Evolutionary conservation across 1,140 invertebrate genomes (phyloP).

Genomic region (Homarus americanus): DNA sequence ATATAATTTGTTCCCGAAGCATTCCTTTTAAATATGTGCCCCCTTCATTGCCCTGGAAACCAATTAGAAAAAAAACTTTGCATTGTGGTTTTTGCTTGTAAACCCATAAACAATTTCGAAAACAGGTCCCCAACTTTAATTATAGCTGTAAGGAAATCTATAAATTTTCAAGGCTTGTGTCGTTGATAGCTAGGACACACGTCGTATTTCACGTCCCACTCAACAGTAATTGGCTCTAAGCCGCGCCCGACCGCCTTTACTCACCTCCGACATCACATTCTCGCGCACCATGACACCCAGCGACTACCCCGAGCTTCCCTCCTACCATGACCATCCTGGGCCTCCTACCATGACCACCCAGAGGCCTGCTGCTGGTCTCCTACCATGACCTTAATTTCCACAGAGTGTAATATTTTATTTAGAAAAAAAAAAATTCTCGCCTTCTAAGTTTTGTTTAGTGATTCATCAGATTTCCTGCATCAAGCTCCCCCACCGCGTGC

Average conservation of each 20-base stretch:
- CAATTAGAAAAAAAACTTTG: not conserved
- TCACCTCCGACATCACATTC: not conserved
- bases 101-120: not conserved
- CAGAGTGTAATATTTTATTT: too few relatives aligned
- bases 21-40: not conserved
- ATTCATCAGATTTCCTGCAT: too few relatives aligned
- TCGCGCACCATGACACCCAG: not conserved
- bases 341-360: not conserved
- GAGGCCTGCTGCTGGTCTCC: too few relatives aligned
- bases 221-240: conserved; percentile 6
- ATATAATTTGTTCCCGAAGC: not conserved
- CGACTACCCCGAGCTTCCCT: not conserved
- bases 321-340: not conserved
- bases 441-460: too few relatives aligned
- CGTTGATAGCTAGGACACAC: conserved; percentile 16
- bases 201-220: conserved; percentile 16
- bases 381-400: too few relatives aligned
- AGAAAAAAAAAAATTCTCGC: too few relatives aligned
- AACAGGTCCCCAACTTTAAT: not conserved
- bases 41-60: not conserved
- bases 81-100: not conserved
- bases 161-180: not conserved
- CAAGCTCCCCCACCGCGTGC: too few relatives aligned
- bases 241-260: not conserved
- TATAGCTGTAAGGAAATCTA: conserved; percentile 4